Evolutionary conservation across 2,888 invertebrate species (phyloP), one percentile per base, ranked within the genome.

Genomic region (Euspilapteryx auroguttella): DNA sequence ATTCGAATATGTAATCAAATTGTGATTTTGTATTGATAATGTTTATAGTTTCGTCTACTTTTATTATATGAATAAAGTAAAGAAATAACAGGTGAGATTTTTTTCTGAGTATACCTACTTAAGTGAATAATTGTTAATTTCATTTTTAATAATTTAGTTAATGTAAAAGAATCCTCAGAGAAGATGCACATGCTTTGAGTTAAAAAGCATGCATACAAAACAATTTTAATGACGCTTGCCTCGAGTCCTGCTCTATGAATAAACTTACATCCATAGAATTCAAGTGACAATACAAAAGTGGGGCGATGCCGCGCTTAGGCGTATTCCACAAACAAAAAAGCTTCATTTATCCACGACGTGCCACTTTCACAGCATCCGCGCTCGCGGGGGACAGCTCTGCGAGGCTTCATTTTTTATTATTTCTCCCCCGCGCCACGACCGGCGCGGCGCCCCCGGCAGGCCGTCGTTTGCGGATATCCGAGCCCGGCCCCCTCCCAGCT

Each of bases 361-460:
- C 71, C 71, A 71, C 68, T 73, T 71, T 71, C 73, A 69, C 63
- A 61, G 71, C 63, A 63, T 69, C 69, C 71, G 69, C 45, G 66
- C 66, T 65, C 51, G 66, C 62, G 62, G 69, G 64, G 54, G 61
- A 57, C 58, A 53, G 55, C 47, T 46, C 45, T 44, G 57, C 53
- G 49, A 41, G 51, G 56, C 49, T 56, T 58, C 55, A 58, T 61
- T 71, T 69, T 73, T 65, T 71, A 65, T 69, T 62, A 64, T 69
- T 63, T 57, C 40, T 47, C 55, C 47, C 47, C 46, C 29, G 45
- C 44, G 44, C 47, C 25, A 57, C 45, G 44, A 44, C 48, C 21
- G 58, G 48, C 43, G 54, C 46, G 41, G 51, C 53, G 41, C 53
- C 53, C 47, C 47, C 37, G 47, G 54, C 53, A 43, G 48, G 49